phyloP scores from a whole-genome alignment of 1,140 invertebrate genomes.

The Onthophagus taurus region DNA sequence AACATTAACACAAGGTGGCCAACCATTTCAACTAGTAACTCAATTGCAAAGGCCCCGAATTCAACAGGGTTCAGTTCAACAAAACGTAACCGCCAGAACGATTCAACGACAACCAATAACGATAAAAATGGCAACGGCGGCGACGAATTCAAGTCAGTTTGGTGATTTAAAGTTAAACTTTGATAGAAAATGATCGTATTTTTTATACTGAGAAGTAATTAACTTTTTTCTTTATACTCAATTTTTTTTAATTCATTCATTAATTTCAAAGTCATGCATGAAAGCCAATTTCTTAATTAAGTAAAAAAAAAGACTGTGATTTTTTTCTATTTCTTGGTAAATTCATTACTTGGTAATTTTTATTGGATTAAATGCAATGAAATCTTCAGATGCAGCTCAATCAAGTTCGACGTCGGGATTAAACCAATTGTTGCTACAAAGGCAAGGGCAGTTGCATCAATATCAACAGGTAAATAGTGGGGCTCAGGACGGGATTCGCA shows the following conservation, averaged over 20 bases:
- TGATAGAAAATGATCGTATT: slow-evolving; percentile 22
- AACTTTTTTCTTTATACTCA: slow-evolving; percentile 10
- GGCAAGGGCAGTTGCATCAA: no score
- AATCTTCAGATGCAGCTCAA: no score
- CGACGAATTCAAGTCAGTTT: slow-evolving; percentile 49
- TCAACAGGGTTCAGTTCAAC: slow-evolving; percentile 42
- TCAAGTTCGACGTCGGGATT: no score
- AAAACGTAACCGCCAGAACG: slow-evolving; percentile 41
- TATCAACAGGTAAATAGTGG: no score
- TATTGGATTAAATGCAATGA: no score
- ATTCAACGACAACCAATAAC: slow-evolving; percentile 46
- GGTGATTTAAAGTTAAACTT: slow-evolving; percentile 30
- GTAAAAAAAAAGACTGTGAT: no score
- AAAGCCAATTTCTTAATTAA: no score
- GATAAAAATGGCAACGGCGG: slow-evolving; percentile 47
- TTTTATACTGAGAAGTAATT: slow-evolving; percentile 11
- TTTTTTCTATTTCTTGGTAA: no score
- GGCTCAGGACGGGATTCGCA: no score
- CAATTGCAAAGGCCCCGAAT: slow-evolving; percentile 45
- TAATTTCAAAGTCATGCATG: slow-evolving; percentile 14
- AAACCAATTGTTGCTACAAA: no score
- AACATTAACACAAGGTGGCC: slow-evolving; percentile 35
- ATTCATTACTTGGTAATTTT: no score
- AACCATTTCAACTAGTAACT: slow-evolving; percentile 48
- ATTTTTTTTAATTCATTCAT: slow-evolving; percentile 15